phyloP scores from a whole-genome alignment of 2,113 vertebrate genomes.

The Ranitomeya imitator region DNA sequence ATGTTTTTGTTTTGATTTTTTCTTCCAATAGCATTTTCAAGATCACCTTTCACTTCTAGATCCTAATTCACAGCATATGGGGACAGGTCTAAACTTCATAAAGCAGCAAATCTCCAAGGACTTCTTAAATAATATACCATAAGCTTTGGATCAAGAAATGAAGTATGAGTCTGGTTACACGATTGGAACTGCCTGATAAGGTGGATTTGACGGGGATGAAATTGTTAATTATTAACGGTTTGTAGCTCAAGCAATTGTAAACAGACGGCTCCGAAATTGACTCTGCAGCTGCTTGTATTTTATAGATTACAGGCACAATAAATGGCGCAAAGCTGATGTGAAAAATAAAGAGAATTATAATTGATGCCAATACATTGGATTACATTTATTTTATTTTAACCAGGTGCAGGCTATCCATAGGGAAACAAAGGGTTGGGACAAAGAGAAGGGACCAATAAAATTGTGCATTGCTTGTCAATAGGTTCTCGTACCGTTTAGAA shows the following conservation, averaged over 20 bases:
- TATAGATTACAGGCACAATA: slow-evolving; percentile 17
- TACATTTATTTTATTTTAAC: slow-evolving; percentile 47
- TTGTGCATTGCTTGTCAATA: slow-evolving; percentile 45
- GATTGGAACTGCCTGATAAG: slow-evolving; percentile 44
- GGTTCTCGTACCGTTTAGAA: slow-evolving; percentile 25
- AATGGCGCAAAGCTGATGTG: neutral
- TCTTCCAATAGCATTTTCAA: slow-evolving; percentile 41
- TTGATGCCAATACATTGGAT: slow-evolving; percentile 45
- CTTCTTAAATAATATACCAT: slow-evolving; percentile 53
- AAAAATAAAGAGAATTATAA: slow-evolving; percentile 31
- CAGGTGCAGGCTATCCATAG: slow-evolving; percentile 46
- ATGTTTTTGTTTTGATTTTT: slow-evolving; percentile 53
- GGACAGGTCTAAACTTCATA: slow-evolving; percentile 34
- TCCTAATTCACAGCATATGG: slow-evolving; percentile 56
- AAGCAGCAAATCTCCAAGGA: slow-evolving; percentile 34
- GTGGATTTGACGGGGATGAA: slow-evolving; percentile 47
- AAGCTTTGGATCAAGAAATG: slow-evolving; percentile 51
- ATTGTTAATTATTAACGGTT: slow-evolving; percentile 56
- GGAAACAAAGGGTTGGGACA: slow-evolving; percentile 33
- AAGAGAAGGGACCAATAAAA: slow-evolving; percentile 29
- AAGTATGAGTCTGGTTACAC: slow-evolving; percentile 45
- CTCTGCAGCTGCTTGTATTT: slow-evolving; percentile 29
- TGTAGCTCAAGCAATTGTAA: slow-evolving; percentile 44
- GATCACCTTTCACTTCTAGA: slow-evolving; percentile 48
- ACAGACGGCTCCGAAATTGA: slow-evolving; percentile 32